Evolutionary conservation across 2,888 invertebrate species (phyloP), one percentile per base, ranked within the genome.

Genomic region (Synergus japonicus): DNA sequence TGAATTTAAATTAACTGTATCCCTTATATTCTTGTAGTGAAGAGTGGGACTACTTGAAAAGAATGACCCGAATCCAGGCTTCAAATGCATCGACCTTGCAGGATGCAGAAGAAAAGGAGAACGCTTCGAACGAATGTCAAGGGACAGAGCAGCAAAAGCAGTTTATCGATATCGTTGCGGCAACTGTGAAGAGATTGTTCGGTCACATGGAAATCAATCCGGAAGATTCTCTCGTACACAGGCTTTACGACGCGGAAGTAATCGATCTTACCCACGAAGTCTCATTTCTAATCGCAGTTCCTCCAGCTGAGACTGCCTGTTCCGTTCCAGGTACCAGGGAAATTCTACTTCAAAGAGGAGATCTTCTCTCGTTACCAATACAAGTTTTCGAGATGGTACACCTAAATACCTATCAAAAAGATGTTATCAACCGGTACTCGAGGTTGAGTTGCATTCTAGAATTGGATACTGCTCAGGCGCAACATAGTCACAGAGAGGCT

Each of bases 321-420:
- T 97, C 97, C 0, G 97, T 97, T 0, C 97, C 97, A 0, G 96
- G 97, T 43, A 96, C 97, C 87, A 95, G 96, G 76, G 98, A 98
- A 91, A 95, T 97, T 77, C 94, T 98, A 0, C 93, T 97, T 0
- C 96, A 97, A 88, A 95, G 97, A 79, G 96, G 96, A 7, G 98
- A 98, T 90, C 93, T 98, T 78, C 95, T 97, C 66, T 96, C 97
- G 82, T 93, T 99, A 79, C 98, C 99, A 0, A 96, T 99, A 64
- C 98, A 98, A 92, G 97, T 97, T 0, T 97, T 97, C 89, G 96
- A 98, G 94, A 96, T 97, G 98, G 97, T 98, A 82, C 98, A 99
- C 91, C 94, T 99, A 83, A 96, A 96, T 89, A 98, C 99, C 2
- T 99, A 99, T 92, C 98, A 98, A 90, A 95, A 95, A 76, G 96